Percentiles rank a stretch among this genome's conserved stretches.
These are phyloP conservation scores for Pocota personata DNA, from an alignment of 2,888 invertebrate genomes.

Conservation along the genomic window DNA sequence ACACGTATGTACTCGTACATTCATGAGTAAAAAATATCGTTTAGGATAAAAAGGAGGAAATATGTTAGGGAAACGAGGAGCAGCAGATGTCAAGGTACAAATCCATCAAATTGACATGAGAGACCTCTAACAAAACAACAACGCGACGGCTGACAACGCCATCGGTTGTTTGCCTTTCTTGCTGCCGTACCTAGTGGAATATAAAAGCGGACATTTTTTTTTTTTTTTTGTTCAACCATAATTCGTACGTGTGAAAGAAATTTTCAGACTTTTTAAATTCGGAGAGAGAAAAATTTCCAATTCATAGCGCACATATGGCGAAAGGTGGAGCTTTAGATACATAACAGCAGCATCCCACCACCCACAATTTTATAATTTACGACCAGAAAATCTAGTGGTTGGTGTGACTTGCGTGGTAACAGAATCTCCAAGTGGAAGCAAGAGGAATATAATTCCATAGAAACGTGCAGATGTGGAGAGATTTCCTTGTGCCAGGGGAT, in stretches of 20 bases:
- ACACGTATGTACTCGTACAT: background rate
- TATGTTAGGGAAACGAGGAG: conserved; percentile 54
- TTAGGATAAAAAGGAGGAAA: conserved; percentile 46
- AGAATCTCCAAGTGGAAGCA: conserved; percentile 59
- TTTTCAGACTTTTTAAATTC: conserved; percentile 31
- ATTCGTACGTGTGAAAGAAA: conserved; percentile 51
- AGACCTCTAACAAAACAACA: conserved; percentile 57
- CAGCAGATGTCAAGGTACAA: conserved; percentile 77
- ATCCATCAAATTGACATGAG: conserved; percentile 75
- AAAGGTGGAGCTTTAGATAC: conserved; percentile 73
- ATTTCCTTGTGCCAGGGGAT: conserved; percentile 20
- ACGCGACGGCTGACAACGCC: conserved; percentile 50
- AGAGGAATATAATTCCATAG: conserved; percentile 50
- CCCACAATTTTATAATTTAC: conserved; percentile 65
- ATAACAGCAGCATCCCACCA: conserved; percentile 66
- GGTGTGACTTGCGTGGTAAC: conserved; percentile 70
- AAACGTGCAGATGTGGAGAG: conserved; percentile 39
- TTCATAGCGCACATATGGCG: conserved; percentile 67
- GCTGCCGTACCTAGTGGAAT: conserved; percentile 16
- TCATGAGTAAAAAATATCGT: conserved; percentile 31
- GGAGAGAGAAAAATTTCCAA: conserved; percentile 32
- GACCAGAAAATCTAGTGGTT: conserved; percentile 66
- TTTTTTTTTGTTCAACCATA: background rate
- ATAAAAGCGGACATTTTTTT: conserved; percentile 55
- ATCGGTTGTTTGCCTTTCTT: conserved; percentile 44